Conservation (phyloP, 1,140 invertebrate genomes). For the Rhagoletis pomonella region DNA sequence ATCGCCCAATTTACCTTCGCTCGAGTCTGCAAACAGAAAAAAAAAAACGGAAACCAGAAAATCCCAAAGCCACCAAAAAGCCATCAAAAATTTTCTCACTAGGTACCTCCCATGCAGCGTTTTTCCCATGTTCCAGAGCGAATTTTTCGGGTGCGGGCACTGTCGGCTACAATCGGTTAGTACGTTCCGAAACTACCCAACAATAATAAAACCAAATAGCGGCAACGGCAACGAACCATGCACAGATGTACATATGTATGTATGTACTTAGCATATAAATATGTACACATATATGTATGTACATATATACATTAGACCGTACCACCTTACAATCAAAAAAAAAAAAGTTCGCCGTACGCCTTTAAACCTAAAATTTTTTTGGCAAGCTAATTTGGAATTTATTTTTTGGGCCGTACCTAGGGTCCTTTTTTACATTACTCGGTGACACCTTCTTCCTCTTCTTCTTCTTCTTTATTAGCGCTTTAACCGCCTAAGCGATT, state of each 20-base stretch:
- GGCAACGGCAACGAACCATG: slow-evolving; percentile 51
- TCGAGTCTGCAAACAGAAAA: neutral
- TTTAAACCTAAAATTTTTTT: no score
- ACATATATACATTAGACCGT: neutral
- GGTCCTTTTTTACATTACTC: no score
- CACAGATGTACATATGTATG: neutral
- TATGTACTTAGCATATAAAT: neutral
- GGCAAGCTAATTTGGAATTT: no score
- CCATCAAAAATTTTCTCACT: neutral
- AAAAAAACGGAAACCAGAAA: neutral
- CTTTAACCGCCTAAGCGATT: no score
- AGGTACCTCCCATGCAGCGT: neutral
- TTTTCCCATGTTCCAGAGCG: neutral
- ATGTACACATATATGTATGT: neutral
- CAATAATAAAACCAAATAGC: slow-evolving; percentile 52
- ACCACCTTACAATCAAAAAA: no score
- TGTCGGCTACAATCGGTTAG: slow-evolving; percentile 39
- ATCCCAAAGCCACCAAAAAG: neutral
- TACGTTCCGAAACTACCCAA: neutral
- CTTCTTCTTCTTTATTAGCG: no score
- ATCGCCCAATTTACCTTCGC: neutral
- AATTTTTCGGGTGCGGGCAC: slow-evolving; percentile 52
- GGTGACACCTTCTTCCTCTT: no score
- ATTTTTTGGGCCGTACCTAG: no score
- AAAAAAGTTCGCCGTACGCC: no score